Percentiles rank a stretch among this genome's conserved stretches.
Conservation (phyloP, 1,140 invertebrate species). For the Alviniconcha marisindica region DNA sequence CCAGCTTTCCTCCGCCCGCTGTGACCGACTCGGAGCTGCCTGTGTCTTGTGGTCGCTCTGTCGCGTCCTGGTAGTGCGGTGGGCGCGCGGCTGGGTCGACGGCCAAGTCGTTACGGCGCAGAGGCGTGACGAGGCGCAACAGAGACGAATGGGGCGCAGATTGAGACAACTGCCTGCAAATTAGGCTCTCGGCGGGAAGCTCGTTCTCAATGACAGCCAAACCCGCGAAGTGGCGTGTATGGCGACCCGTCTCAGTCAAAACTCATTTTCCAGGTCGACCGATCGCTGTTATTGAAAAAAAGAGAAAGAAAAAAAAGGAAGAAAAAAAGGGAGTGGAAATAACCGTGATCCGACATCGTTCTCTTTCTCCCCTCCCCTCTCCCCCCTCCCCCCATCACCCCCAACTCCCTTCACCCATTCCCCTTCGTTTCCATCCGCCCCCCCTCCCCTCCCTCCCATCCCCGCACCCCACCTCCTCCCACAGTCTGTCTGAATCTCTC, state of each 20-base stretch:
- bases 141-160: conserved; percentile 23
- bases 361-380: too few relatives aligned
- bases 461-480: background rate
- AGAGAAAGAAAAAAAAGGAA: too few relatives aligned
- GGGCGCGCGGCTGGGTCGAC: background rate
- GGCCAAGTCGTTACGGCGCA: conserved; percentile 14
- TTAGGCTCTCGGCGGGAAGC: conserved; percentile 16
- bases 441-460: background rate
- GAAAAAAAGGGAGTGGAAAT: background rate
- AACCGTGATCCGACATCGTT: background rate
- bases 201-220: background rate
- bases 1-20: too few relatives aligned
- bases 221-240: too few relatives aligned
- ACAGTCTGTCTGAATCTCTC: too few relatives aligned
- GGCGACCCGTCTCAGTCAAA: too few relatives aligned
- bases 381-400: too few relatives aligned
- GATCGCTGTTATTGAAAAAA: too few relatives aligned
- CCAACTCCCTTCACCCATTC: too few relatives aligned
- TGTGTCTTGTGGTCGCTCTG: background rate
- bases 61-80: background rate
- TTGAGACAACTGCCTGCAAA: conserved; percentile 26
- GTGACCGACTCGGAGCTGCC: too few relatives aligned
- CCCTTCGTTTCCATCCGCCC: too few relatives aligned
- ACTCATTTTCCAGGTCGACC: too few relatives aligned
- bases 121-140: conserved; percentile 22